Conservation (phyloP, 2,113 vertebrate genomes). For the Indicator maculatus region DNA sequence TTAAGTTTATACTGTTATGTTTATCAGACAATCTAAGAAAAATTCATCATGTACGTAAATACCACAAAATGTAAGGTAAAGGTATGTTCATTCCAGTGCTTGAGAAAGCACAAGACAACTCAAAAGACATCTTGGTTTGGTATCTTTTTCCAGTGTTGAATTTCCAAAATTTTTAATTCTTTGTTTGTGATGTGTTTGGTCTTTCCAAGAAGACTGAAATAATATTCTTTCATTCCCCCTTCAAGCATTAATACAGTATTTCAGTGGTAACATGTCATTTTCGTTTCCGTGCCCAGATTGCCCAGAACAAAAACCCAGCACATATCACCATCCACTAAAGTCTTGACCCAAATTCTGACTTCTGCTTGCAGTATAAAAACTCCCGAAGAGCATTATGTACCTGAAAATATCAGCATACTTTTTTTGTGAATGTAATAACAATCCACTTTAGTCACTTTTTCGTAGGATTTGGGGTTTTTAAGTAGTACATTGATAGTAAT, state of each 20-base stretch:
- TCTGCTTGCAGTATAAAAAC: neutral
- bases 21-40: neutral
- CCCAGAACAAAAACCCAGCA: neutral
- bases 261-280: neutral
- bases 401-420: neutral
- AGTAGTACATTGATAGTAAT: neutral
- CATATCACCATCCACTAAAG: neutral
- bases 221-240: neutral
- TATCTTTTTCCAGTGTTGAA: neutral
- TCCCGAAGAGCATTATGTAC: neutral
- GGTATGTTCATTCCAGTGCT: neutral
- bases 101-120: neutral
- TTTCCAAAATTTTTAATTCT: neutral
- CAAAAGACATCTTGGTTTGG: neutral
- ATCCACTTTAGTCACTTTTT: neutral
- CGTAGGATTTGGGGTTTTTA: neutral
- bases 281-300: neutral
- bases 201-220: neutral
- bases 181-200: fast-evolving
- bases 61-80: neutral
- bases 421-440: neutral
- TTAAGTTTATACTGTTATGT: neutral
- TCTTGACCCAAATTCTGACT: neutral
- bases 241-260: neutral
- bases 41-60: neutral